Conservation (phyloP, 2,113 vertebrate genomes). For the Sorex araneus region DNA sequence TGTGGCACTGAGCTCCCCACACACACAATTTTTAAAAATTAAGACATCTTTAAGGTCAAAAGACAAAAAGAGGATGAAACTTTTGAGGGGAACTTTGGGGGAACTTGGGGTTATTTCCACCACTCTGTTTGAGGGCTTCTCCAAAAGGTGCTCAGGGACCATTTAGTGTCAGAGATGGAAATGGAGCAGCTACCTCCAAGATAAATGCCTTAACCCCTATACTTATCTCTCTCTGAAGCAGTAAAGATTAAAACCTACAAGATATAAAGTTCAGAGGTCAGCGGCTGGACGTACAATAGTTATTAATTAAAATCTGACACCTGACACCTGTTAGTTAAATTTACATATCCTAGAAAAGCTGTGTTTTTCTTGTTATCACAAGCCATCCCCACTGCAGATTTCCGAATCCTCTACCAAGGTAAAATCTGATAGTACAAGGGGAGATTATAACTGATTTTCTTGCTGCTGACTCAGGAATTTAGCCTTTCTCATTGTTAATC, state of each 20-base stretch:
- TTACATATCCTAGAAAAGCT: neutral
- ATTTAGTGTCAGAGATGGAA: too few species aligned
- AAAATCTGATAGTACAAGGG: conserved; percentile 62
- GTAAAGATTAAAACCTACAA: neutral
- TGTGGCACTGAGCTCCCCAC: too few species aligned
- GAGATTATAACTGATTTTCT: conserved; percentile 54
- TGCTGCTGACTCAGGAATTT: conserved; percentile 55
- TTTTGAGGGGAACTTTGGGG: neutral
- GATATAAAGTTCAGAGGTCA: conserved; percentile 44
- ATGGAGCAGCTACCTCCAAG: too few species aligned
- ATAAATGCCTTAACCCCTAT: too few species aligned
- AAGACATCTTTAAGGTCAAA: neutral
- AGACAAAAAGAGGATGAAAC: neutral
- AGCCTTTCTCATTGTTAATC: neutral
- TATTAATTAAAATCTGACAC: conserved; percentile 2
- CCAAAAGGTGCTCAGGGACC: too few species aligned
- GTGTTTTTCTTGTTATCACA: neutral
- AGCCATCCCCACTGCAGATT: conserved; percentile 21
- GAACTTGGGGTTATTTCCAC: too few species aligned
- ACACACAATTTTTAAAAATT: too few species aligned
- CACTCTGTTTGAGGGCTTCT: too few species aligned
- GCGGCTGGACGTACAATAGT: neutral
- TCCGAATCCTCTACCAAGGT: neutral
- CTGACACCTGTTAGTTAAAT: neutral
- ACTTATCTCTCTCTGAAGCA: too few species aligned